Base-by-base conservation (phyloP, 2,888 invertebrate genomes). In the Xanthorhoe spadicearia region DNA sequence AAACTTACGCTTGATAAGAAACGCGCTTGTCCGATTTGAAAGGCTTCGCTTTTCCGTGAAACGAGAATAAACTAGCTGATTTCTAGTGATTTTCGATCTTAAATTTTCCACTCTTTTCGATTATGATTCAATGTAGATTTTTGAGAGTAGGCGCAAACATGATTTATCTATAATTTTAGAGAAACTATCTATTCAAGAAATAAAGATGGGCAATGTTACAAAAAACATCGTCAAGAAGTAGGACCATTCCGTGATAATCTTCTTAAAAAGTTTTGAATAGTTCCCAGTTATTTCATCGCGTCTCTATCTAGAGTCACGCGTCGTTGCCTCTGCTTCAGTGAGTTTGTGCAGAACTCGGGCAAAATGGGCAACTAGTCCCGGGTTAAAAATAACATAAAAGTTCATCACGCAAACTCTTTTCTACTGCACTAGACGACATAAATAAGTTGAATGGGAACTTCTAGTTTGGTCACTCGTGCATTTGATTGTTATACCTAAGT, bases 231-330 rank as follows among this genome's bases (percentile, higher is more conserved):
- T 49, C 32, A 52, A 52, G 15, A 23, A 7, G 5, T 32, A 49
- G 15, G 5, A 38, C 38, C 13, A 59, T 59, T 51, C 9, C 13
- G 18, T 28, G 52, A 53, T 38, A 53, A 56, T 17, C 9, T n/a
- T 19, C 15, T 28, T 13, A n/a, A 51, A 63, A 59, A 58, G 49
- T 58, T 60, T 35, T 46, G 17, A 55, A 54, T 50, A 55, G 51
- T 63, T 59, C 17, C 23, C 23, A 10, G 43, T 58, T 50, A 65
- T 69, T 70, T 66, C 60, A 8, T 53, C 73, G 75, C 67, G 72
- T 73, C 74, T 82, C 82, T 88, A 88, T 88, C 86, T 71, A 76
- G 70, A 73, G 69, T 84, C 80, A 87, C 87, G 84, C 85, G 78
- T 84, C 87, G 85, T 83, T 87, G 85, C 74, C 76, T 82, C 74